Evolutionary conservation across 2,888 invertebrate genomes (phyloP).

Genomic region (Colostygia pectinataria): DNA sequence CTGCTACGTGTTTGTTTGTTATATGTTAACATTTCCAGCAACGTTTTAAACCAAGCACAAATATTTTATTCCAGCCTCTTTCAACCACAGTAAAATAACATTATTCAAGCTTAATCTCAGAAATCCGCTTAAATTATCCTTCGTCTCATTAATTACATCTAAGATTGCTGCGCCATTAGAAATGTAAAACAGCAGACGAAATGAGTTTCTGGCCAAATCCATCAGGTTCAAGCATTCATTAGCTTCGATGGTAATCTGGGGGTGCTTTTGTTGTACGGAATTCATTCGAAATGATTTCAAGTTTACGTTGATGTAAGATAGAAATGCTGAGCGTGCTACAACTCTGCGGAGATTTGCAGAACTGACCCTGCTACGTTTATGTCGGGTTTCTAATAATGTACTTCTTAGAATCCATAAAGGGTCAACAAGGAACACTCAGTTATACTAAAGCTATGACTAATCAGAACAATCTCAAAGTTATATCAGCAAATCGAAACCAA

Average conservation of each 20-base stretch:
- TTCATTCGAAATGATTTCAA: conserved; percentile 25
- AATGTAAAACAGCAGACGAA: conserved; percentile 70
- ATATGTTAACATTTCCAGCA: no score
- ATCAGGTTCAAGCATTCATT: conserved; percentile 55
- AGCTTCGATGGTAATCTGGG: conserved; percentile 42
- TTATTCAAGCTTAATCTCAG: conserved; percentile 32
- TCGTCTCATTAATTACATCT: conserved; percentile 60
- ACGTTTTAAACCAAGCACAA: no score
- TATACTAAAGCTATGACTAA: no score
- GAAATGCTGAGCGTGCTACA: background rate
- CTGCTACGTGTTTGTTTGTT: no score
- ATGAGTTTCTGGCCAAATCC: conserved; percentile 62
- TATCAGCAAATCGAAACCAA: no score
- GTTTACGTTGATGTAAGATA: background rate
- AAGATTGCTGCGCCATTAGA: conserved; percentile 62
- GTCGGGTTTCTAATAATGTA: no score
- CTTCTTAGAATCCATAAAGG: no score
- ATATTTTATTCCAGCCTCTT: background rate
- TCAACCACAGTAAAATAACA: background rate
- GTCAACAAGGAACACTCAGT: no score
- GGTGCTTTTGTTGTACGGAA: conserved; percentile 38
- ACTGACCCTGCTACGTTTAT: background rate
- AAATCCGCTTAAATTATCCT: conserved; percentile 62
- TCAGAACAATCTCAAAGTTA: no score
- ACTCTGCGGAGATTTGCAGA: background rate